Base-by-base conservation (phyloP, 2,113 vertebrate species). In the Salminus brasiliensis region DNA sequence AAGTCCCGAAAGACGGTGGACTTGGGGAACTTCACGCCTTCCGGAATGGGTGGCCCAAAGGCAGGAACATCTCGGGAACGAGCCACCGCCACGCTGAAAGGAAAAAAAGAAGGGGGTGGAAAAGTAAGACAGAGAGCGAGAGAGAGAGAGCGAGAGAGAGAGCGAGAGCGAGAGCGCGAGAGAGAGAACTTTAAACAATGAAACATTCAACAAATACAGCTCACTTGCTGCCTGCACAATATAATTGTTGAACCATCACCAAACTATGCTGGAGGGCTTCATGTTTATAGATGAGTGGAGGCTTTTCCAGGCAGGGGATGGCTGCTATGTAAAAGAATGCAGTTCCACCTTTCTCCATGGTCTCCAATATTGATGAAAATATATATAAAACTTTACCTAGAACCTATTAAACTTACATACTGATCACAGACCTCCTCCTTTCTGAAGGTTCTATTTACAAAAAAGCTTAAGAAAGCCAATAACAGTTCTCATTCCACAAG, bases 1-100 rank as follows among this genome's bases (percentile, higher is more conserved):
- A 99, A 99, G 95, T 99, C 98, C 96, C 98, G 95, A 90, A 99
- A 99, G 63, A 98, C 96, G 0, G 96, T 95, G 30, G 98, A 98
- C 83, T 98, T 99, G 45, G 98, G 98, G 88, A 99, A 99, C 0
- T 95, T 98, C 83, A 98, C 94, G 1, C 94, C 96, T 88, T 98
- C 97, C 5, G 97, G 97, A 88, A 99, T 98, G 16, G 95, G 95
- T 36, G 97, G 97, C 43, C 98, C 98, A 65, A 99, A 99, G 16
- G 95, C 95, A 55, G 98, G 98, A 68, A 99, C 94, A 49, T 99
- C 98, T 93, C 97, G 96, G 85, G 97, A 99, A 81, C 97, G 95
- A 52, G 97, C 96, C 67, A 99, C 97, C 0, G 97, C 97, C 87
- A 99, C 97, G 47, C 98, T 99, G 71, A 6, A 60, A 84, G 12